Conservation (phyloP, 2,113 vertebrate genomes). For the Phyllostomus hastatus region DNA sequence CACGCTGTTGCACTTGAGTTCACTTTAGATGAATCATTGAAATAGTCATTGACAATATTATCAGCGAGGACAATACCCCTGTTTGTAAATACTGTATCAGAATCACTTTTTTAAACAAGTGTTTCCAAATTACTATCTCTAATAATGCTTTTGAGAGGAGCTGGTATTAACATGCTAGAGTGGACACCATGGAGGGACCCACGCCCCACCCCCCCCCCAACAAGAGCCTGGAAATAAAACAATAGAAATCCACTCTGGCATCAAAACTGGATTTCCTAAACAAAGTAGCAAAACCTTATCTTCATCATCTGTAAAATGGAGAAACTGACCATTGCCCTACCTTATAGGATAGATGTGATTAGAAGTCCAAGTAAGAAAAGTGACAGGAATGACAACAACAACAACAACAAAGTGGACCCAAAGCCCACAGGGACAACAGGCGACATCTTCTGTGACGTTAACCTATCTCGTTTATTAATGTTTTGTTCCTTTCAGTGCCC, state of each 20-base stretch:
- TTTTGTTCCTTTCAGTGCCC: constrained; percentile 80
- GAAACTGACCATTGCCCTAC: not conserved
- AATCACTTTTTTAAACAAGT: not conserved
- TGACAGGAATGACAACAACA: not conserved
- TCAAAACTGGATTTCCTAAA: not conserved
- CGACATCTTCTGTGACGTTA: not conserved
- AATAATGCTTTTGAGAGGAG: not conserved
- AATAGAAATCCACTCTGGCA: not conserved
- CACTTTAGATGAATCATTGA: not conserved
- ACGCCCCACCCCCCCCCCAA: too few relatives aligned
- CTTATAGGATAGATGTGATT: not conserved
- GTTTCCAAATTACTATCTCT: not conserved
- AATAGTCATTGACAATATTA: not conserved
- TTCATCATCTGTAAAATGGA: not conserved
- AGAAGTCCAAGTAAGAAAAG: not conserved
- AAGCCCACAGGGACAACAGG: not conserved
- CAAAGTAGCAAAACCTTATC: not conserved
- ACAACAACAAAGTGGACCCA: not conserved
- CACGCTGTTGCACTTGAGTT: not conserved
- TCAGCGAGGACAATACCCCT: not conserved
- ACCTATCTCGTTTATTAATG: not conserved
- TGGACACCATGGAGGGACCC: not conserved
- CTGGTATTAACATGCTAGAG: not conserved
- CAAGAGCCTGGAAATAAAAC: not conserved
- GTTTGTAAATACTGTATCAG: not conserved